Evolutionary conservation across 2,113 vertebrate genomes (phyloP).

Genomic region (Zapornia atra): DNA sequence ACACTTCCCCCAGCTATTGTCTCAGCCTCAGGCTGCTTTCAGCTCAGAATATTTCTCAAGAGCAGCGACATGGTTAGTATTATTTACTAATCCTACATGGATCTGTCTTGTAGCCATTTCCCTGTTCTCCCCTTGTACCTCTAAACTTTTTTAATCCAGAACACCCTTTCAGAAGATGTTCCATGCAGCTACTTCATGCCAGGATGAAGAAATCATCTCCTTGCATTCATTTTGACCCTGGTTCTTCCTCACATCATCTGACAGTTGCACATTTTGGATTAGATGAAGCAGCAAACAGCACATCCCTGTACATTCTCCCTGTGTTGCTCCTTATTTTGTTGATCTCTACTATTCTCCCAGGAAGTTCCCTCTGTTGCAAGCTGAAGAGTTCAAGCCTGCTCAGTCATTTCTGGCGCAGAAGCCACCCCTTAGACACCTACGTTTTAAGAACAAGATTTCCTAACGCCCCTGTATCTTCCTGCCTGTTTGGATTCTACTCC

Average conservation of each 20-base stretch:
- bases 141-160: not conserved
- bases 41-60: not conserved
- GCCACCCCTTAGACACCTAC: not conserved
- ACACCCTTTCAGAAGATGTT: not conserved
- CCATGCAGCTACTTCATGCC: rapidly evolving
- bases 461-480: not conserved
- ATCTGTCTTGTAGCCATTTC: not conserved
- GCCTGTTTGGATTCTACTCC: not conserved
- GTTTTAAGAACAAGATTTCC: not conserved
- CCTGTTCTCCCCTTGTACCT: not conserved
- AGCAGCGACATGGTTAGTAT: not conserved
- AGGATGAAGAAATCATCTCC: not conserved
- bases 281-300: not conserved
- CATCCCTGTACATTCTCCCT: not conserved
- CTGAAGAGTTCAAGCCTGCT: not conserved
- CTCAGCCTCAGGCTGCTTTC: not conserved
- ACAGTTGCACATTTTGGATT: not conserved
- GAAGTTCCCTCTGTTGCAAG: not conserved
- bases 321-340: not conserved
- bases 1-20: not conserved
- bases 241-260: not conserved
- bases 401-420: not conserved
- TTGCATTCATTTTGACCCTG: not conserved
- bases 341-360: not conserved
- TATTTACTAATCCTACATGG: not conserved